Conservation (phyloP, 1,140 invertebrate species). For the Sipha flava region DNA sequence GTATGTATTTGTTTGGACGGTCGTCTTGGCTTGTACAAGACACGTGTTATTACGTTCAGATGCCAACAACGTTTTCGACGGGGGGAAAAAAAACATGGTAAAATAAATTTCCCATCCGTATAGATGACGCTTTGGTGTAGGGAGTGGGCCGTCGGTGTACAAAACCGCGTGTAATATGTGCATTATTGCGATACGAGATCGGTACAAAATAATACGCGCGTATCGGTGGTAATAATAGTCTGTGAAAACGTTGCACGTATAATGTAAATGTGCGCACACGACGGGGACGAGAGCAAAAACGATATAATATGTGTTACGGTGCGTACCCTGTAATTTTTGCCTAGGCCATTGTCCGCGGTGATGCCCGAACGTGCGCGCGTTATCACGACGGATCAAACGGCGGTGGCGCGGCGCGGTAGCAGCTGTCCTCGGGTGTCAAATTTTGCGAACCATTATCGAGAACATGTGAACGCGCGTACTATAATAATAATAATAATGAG, state of each 20-base stretch:
- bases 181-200: too few relatives aligned
- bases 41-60: neutral
- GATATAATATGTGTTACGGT: neutral
- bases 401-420: neutral
- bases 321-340: neutral
- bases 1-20: neutral
- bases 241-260: too few relatives aligned
- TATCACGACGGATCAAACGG: slow-evolving; percentile 22
- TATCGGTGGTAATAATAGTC: too few relatives aligned
- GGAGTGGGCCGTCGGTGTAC: too few relatives aligned
- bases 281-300: neutral
- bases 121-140: too few relatives aligned
- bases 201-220: too few relatives aligned
- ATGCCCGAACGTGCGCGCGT: neutral
- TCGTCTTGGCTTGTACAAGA: neutral
- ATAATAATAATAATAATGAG: neutral
- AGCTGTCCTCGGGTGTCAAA: slow-evolving; percentile 27
- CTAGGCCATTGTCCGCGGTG: neutral
- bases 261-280: too few relatives aligned
- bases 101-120: too few relatives aligned
- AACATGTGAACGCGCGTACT: neutral
- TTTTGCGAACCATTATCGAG: slow-evolving; percentile 20
- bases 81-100: too few relatives aligned
- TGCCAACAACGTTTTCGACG: too few relatives aligned
- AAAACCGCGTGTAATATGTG: too few relatives aligned